Percentiles rank a stretch among this genome's conserved stretches.
Evolutionary conservation across 2,888 invertebrate genomes (phyloP).

Genomic region (Sinopyrophorus schimmeli): DNA sequence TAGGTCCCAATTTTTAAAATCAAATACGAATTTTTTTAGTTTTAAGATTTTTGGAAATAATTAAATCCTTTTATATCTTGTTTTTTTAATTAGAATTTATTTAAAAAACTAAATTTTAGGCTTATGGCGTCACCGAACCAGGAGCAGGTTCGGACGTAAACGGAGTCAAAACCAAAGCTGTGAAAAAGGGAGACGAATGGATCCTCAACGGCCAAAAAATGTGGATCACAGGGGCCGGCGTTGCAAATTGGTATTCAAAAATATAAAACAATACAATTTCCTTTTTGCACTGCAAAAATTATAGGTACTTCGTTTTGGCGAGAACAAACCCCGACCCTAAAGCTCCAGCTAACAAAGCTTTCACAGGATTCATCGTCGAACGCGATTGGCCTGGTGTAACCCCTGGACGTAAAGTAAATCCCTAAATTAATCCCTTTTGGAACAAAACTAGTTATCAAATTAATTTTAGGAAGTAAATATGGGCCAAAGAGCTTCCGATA

Average conservation of each 20-base stretch:
- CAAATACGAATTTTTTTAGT: not conserved
- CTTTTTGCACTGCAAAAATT: not conserved
- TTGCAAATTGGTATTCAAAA: conserved; percentile 95
- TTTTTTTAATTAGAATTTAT: too few relatives aligned
- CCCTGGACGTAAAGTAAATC: conserved; percentile 88
- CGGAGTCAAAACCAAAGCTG: conserved; percentile 75
- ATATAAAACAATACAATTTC: not conserved
- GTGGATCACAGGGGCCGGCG: conserved; percentile 99
- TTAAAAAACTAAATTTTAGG: too few relatives aligned
- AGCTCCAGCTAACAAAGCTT: conserved; percentile 86
- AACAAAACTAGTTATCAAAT: not conserved
- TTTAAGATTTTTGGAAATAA: too few relatives aligned
- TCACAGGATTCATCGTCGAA: conserved; percentile 97
- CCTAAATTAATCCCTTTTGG: not conserved
- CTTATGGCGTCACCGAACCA: conserved; percentile 95
- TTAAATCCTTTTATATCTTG: too few relatives aligned
- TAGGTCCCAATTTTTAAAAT: conserved; percentile 60
- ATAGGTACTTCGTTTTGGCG: conserved; percentile 88
- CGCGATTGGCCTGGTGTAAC: conserved; percentile 83
- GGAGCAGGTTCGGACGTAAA: conserved; percentile 96
- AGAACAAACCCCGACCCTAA: conserved; percentile 93
- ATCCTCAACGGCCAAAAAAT: conserved; percentile 93
- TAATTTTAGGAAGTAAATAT: conserved; percentile 82
- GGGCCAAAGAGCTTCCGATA: conserved; percentile 96
- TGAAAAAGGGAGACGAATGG: conserved; percentile 85